Evolutionary conservation across 2,888 invertebrate genomes (phyloP).

Genomic region (Fragum fragum): DNA sequence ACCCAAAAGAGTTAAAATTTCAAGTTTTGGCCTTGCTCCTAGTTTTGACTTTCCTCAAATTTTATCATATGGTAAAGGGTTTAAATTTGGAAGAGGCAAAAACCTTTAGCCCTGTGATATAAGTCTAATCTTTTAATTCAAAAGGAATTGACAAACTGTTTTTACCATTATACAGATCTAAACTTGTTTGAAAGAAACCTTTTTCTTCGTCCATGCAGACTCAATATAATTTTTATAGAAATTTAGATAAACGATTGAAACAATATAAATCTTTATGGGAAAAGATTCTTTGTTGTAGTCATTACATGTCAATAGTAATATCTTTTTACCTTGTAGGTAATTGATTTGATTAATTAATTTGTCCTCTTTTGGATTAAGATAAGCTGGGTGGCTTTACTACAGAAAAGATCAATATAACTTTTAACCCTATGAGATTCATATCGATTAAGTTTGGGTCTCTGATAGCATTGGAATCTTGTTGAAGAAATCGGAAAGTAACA

Average conservation of each 20-base stretch:
- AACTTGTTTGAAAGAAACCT: slow-evolving; percentile 12
- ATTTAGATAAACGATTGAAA: too few relatives aligned
- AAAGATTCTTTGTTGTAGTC: too few relatives aligned
- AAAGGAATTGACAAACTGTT: slow-evolving; percentile 13
- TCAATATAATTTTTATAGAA: not conserved
- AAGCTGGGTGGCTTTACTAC: not conserved
- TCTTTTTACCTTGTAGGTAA: too few relatives aligned
- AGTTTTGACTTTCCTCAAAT: too few relatives aligned
- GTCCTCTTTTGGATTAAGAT: not conserved
- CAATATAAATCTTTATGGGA: too few relatives aligned
- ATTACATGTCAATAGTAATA: too few relatives aligned
- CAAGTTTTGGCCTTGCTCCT: too few relatives aligned
- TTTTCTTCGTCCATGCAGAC: not conserved
- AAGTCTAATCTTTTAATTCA: slow-evolving; percentile 47
- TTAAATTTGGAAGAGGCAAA: too few relatives aligned
- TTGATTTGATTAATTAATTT: too few relatives aligned
- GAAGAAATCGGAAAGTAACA: too few relatives aligned
- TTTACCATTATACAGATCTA: slow-evolving; percentile 19
- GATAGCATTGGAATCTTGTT: not conserved
- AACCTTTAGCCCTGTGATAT: not conserved
- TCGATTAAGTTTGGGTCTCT: not conserved
- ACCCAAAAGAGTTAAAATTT: too few relatives aligned
- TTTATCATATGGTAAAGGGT: too few relatives aligned
- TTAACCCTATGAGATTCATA: slow-evolving; percentile 8
- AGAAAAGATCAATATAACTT: slow-evolving; percentile 1